These are phyloP conservation scores for Pantherophis guttatus DNA, from an alignment of 2,113 vertebrate genomes.

Conservation along the genomic window DNA sequence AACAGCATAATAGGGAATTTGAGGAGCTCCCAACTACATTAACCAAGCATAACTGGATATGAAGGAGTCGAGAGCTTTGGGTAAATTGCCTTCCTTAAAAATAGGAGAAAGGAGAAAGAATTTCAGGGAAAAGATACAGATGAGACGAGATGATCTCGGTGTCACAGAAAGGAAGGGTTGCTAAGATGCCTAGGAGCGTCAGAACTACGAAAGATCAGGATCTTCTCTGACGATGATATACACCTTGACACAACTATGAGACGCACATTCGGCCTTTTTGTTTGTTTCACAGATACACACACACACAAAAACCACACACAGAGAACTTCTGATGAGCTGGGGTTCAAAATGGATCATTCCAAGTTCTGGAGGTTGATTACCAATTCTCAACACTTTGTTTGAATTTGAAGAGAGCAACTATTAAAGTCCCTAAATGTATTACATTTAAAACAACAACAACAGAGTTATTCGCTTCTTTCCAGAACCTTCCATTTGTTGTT, in stretches of 20 bases:
- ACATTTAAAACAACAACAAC: not conserved
- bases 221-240: fast-evolving
- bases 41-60: slow-evolving; percentile 58
- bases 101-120: not conserved
- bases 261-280: not conserved
- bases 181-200: not conserved
- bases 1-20: slow-evolving; percentile 66
- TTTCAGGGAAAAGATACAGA: not conserved
- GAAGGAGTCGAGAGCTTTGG: slow-evolving; percentile 38
- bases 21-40: slow-evolving; percentile 66
- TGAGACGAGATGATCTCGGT: not conserved
- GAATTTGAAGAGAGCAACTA: not conserved
- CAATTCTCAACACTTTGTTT: not conserved
- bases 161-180: fast-evolving
- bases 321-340: not conserved
- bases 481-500: not conserved
- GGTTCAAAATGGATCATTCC: not conserved
- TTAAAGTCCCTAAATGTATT: not conserved
- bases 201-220: fast-evolving
- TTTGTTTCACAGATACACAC: not conserved
- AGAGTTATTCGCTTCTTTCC: not conserved
- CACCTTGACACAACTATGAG: fast-evolving
- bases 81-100: slow-evolving; percentile 54
- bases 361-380: not conserved
- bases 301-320: not conserved